These are phyloP conservation scores for Leptoteleia sp. DNA, from an alignment of 1,140 invertebrate species.

Conservation along the genomic window DNA sequence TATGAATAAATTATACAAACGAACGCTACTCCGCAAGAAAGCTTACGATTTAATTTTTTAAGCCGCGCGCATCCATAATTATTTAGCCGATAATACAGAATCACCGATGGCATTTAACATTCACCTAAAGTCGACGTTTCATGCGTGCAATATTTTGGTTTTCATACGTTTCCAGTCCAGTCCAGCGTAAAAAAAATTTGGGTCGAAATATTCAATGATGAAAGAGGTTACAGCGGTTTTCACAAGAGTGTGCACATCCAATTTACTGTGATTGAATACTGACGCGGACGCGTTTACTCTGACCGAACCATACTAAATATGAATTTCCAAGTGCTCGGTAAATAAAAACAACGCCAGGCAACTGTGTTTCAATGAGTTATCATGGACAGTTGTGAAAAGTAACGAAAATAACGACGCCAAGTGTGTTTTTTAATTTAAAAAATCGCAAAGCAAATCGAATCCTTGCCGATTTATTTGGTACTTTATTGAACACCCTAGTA, in stretches of 20 bases:
- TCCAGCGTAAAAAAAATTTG: conserved; percentile 45
- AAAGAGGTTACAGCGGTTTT: conserved; percentile 55
- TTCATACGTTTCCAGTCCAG: conserved; percentile 40
- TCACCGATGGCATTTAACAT: conserved; percentile 47
- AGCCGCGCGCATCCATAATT: conserved; percentile 21
- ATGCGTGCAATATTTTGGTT: conserved; percentile 43
- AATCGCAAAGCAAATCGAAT: conserved; percentile 54
- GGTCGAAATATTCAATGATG: conserved; percentile 43
- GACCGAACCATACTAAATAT: conserved; percentile 61
- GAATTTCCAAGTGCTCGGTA: conserved; percentile 65
- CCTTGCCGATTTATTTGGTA: too few species aligned
- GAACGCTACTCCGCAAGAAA: too few species aligned
- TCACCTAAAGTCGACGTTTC: conserved; percentile 25
- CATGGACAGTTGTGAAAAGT: conserved; percentile 57
- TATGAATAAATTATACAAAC: too few species aligned
- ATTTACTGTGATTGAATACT: conserved; percentile 65
- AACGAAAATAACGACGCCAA: conserved; percentile 46
- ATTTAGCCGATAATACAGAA: conserved; percentile 36
- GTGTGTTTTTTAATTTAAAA: conserved; percentile 55
- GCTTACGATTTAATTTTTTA: too few species aligned
- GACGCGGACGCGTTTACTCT: conserved; percentile 50
- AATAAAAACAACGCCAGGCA: conserved; percentile 59
- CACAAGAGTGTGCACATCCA: conserved; percentile 60
- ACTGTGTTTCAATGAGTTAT: conserved; percentile 64
- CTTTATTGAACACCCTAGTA: too few species aligned